Percentiles rank a stretch among this genome's conserved stretches.
Evolutionary conservation across 2,113 vertebrate genomes (phyloP).

Genomic region (Saccopteryx bilineata): DNA sequence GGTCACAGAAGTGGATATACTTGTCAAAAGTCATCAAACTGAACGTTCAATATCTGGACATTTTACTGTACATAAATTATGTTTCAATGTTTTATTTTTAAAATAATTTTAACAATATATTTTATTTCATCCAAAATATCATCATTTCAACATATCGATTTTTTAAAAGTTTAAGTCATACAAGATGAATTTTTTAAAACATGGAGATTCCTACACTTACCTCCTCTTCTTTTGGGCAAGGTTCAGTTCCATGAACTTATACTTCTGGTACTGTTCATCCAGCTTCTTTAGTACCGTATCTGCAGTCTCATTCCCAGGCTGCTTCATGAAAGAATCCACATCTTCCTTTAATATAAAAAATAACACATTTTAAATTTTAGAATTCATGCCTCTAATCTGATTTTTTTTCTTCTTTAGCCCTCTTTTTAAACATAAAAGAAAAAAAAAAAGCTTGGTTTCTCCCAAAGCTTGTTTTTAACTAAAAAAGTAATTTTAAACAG

Average conservation of each 20-base stretch:
- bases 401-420: conserved; percentile 52
- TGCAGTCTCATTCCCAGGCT: conserved; percentile 97
- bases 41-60: neutral
- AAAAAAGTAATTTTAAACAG: conserved; percentile 22
- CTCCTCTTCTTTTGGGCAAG: conserved; percentile 98
- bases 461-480: conserved; percentile 58
- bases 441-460: neutral
- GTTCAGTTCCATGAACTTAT: conserved; percentile 99
- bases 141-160: neutral
- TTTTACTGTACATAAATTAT: conserved; percentile 28
- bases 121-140: neutral
- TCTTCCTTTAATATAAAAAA: conserved; percentile 93
- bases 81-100: neutral
- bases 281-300: conserved; percentile 94
- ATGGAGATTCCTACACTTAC: conserved; percentile 85
- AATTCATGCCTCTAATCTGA: conserved; percentile 40
- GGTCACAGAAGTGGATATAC: conserved; percentile 13
- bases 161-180: conserved; percentile 1
- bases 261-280: conserved; percentile 99
- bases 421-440: conserved; percentile 45
- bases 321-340: conserved; percentile 98
- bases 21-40: neutral
- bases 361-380: conserved; percentile 41
- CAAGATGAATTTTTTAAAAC: conserved; percentile 2
- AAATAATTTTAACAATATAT: neutral